Percentiles rank a stretch among this genome's conserved stretches.
Evolutionary conservation across 2,113 vertebrate species (phyloP).

Genomic region (Atrichornis clamosus): DNA sequence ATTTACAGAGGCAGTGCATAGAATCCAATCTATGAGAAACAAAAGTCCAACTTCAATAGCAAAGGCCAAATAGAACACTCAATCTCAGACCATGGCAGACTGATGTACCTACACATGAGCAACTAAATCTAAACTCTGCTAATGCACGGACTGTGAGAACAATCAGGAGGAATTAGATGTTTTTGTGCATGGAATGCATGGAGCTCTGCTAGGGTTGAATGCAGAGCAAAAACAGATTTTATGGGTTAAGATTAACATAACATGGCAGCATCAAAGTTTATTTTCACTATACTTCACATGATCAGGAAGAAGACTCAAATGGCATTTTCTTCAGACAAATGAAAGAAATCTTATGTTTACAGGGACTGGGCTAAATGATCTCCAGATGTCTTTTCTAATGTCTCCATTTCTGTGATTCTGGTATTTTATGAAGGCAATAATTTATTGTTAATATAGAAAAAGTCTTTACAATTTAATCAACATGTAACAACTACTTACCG

Average conservation of each 20-base stretch:
- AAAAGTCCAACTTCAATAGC: background rate
- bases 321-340: background rate
- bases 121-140: background rate
- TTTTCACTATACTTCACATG: background rate
- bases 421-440: background rate
- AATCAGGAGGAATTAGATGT: background rate
- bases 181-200: background rate
- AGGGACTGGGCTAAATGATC: background rate
- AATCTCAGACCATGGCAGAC: background rate
- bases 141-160: background rate
- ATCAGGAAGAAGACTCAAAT: background rate
- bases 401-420: background rate
- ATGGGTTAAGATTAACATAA: rapidly evolving
- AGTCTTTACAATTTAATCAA: background rate
- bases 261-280: background rate
- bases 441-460: background rate
- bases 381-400: background rate
- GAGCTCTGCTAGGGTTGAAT: background rate
- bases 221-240: background rate
- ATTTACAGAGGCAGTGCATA: background rate
- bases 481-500: background rate
- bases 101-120: background rate
- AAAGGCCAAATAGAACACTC: background rate
- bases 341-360: background rate
- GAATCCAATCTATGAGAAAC: background rate